These are phyloP conservation scores for Calameuta filiformis DNA, from an alignment of 2,888 invertebrate species.

Conservation along the genomic window DNA sequence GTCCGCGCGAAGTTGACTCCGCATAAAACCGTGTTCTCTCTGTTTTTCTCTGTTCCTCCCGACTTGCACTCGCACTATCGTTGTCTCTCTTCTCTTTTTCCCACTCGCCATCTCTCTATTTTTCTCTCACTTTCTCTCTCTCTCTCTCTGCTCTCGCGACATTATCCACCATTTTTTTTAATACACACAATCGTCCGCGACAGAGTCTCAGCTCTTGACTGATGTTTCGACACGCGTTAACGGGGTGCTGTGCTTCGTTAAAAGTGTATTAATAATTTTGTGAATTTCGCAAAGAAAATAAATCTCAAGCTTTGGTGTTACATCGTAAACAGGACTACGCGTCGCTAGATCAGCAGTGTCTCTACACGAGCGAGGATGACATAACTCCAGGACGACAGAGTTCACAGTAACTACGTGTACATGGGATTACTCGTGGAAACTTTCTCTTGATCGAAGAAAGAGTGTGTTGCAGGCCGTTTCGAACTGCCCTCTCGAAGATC, in stretches of 20 bases:
- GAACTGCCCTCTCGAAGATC: neutral
- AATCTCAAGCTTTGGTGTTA: neutral
- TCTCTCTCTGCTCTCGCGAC: neutral
- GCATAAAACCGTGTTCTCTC: neutral
- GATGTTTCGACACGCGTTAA: neutral
- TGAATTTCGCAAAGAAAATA: neutral
- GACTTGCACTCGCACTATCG: neutral
- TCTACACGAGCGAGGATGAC: neutral
- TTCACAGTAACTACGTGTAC: neutral
- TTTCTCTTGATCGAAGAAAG: neutral
- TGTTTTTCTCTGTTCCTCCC: neutral
- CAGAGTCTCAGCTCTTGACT: neutral
- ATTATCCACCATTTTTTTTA: neutral
- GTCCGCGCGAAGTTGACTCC: constrained; percentile 28
- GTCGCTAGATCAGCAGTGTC: neutral
- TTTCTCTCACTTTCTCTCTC: neutral
- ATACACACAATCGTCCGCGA: neutral
- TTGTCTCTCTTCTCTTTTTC: neutral
- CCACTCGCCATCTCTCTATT: neutral
- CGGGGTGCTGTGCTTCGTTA: neutral
- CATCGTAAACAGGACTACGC: neutral
- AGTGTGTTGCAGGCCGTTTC: neutral
- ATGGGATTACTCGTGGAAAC: neutral
- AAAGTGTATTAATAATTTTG: neutral
- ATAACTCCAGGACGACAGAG: neutral